These are phyloP conservation scores for Cheumatopsyche charites DNA, from an alignment of 1,140 invertebrate genomes.

Conservation along the genomic window DNA sequence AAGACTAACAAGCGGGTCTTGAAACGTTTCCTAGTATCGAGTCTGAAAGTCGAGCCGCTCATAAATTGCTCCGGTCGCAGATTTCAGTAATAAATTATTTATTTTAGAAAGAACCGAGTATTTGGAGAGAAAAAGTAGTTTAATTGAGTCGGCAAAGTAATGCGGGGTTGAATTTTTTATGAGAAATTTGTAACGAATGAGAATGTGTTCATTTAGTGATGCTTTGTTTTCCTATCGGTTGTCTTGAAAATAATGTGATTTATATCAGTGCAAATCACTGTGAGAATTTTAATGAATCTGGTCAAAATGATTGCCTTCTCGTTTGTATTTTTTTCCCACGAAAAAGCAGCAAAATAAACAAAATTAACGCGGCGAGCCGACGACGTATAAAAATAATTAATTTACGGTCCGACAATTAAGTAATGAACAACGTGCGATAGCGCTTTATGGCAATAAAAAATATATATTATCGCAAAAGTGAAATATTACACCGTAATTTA, in stretches of 20 bases:
- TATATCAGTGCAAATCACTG: no score
- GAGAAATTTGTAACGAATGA: no score
- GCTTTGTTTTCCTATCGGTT: no score
- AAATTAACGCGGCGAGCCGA: background rate
- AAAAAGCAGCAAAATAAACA: background rate
- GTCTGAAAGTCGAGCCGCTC: background rate
- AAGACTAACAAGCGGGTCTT: background rate
- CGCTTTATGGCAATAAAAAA: constrained; percentile 16
- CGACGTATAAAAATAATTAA: constrained; percentile 22
- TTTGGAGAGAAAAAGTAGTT: background rate
- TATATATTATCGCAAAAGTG: background rate
- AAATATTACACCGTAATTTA: background rate
- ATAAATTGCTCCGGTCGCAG: constrained; percentile 3
- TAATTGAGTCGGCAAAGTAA: no score
- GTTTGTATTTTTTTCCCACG: background rate
- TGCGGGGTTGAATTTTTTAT: no score
- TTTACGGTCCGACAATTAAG: constrained; percentile 14
- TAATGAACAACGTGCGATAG: constrained; percentile 8
- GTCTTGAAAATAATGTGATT: no score
- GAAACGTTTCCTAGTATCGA: background rate
- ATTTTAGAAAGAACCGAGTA: background rate
- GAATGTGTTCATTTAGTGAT: no score
- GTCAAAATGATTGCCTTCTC: background rate
- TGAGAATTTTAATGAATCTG: no score
- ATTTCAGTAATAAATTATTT: constrained; percentile 1